Conservation (phyloP, 1,140 invertebrate genomes). For the Meloidogyne floridensis region DNA sequence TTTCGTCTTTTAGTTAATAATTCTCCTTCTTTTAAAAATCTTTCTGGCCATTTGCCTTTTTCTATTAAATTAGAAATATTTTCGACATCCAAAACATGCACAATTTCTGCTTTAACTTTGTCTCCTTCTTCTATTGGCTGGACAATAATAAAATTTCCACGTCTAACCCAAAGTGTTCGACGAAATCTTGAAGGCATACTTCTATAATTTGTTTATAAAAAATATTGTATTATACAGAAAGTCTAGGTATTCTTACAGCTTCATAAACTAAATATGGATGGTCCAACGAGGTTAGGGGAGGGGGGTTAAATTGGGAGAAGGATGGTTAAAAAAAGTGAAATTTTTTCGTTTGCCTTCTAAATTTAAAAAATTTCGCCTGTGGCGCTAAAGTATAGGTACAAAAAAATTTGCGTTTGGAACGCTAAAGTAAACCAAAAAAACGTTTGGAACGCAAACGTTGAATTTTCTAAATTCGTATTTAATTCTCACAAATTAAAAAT, state of each 20-base stretch:
- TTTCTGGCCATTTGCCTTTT: slow-evolving; percentile 22
- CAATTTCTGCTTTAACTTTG: slow-evolving; percentile 46
- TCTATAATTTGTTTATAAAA: neutral
- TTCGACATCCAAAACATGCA: slow-evolving; percentile 41
- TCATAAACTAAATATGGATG: no score
- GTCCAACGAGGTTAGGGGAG: no score
- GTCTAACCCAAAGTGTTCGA: slow-evolving; percentile 42
- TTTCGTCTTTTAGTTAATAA: slow-evolving; percentile 5
- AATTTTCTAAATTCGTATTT: no score
- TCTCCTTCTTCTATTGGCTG: slow-evolving; percentile 49
- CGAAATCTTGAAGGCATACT: slow-evolving; percentile 48
- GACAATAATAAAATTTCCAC: slow-evolving; percentile 43
- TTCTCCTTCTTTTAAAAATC: slow-evolving; percentile 18
- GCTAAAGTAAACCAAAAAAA: no score
- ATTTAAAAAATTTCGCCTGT: no score
- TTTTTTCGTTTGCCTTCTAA: no score
- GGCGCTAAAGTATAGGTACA: no score
- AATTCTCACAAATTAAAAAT: neutral
- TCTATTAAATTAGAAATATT: slow-evolving; percentile 35
- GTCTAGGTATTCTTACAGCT: no score
- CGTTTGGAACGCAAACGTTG: no score
- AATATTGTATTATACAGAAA: neutral
- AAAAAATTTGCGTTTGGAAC: no score
- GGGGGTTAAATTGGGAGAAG: no score
- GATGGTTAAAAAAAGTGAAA: no score